Evolutionary conservation across 2,797 vertebrate genomes (phyloP).

Genomic region (Artibeus jamaicensis): DNA sequence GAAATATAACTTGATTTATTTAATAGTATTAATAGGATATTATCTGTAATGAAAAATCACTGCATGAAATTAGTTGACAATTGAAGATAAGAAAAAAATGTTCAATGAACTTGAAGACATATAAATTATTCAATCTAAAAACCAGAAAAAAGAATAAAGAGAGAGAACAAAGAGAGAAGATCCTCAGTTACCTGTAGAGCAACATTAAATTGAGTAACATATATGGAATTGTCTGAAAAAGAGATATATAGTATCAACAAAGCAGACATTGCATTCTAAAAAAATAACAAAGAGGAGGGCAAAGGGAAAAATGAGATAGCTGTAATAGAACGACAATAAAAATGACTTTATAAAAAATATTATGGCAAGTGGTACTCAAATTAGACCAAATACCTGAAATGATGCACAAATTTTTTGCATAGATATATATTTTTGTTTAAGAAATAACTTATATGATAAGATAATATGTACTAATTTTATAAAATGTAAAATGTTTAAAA

Average conservation of each 20-base stretch:
- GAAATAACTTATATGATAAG: not conserved
- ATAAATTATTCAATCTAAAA: not conserved
- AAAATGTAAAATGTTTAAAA: not conserved
- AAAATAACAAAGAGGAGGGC: too few relatives aligned
- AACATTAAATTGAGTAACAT: not conserved
- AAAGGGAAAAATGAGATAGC: too few relatives aligned
- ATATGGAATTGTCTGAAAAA: not conserved
- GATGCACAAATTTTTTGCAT: not conserved
- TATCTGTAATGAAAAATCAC: not conserved
- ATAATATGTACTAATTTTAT: not conserved
- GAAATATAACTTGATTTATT: not conserved
- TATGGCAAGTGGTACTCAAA: not conserved
- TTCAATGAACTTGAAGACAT: not conserved
- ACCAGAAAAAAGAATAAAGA: not conserved
- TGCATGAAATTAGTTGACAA: not conserved
- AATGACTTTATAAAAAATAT: not conserved
- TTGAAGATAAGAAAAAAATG: not conserved
- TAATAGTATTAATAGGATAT: not conserved
- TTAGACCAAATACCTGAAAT: not conserved
- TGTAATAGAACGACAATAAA: too few relatives aligned
- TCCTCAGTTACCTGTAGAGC: not conserved
- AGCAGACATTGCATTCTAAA: not conserved
- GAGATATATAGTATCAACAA: not conserved
- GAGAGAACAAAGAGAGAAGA: not conserved
- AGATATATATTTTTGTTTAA: not conserved